A percentile compares a stretch with the other conserved stretches of the same genome.
Conservation (phyloP, 2,113 vertebrate genomes). For the Trachemys scripta region DNA sequence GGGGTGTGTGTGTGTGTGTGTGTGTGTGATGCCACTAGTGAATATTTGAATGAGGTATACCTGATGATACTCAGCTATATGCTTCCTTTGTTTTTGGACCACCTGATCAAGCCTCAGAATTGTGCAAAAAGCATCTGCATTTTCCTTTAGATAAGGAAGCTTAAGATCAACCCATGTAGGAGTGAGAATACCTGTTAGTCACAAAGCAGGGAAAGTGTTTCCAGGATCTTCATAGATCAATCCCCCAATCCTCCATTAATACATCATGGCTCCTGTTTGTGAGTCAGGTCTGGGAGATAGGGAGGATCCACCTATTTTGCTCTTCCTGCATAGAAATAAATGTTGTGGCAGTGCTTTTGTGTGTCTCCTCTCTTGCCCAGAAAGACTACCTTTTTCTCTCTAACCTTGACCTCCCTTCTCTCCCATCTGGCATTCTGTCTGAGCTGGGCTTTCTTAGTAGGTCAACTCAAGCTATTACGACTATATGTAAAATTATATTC, state of each 20-base stretch:
- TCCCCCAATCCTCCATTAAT: not conserved
- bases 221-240: not conserved
- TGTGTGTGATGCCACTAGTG: not conserved
- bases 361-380: accelerated
- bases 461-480: not conserved
- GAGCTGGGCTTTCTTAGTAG: not conserved
- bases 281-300: not conserved
- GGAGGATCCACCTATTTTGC: not conserved
- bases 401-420: not conserved
- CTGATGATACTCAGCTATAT: not conserved
- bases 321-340: not conserved
- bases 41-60: not conserved
- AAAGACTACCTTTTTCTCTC: not conserved
- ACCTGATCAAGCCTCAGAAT: not conserved
- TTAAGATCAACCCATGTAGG: not conserved
- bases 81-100: not conserved
- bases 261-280: not conserved
- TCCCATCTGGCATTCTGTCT: not conserved
- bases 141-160: not conserved
- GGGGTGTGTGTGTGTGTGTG: not conserved
- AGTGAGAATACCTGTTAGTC: not conserved
- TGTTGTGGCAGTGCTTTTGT: not conserved
- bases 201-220: not conserved
- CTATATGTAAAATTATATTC: not conserved
- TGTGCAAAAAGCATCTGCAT: not conserved